Base-by-base conservation (phyloP, 2,797 vertebrate species). In the Rachycentron canadum region DNA sequence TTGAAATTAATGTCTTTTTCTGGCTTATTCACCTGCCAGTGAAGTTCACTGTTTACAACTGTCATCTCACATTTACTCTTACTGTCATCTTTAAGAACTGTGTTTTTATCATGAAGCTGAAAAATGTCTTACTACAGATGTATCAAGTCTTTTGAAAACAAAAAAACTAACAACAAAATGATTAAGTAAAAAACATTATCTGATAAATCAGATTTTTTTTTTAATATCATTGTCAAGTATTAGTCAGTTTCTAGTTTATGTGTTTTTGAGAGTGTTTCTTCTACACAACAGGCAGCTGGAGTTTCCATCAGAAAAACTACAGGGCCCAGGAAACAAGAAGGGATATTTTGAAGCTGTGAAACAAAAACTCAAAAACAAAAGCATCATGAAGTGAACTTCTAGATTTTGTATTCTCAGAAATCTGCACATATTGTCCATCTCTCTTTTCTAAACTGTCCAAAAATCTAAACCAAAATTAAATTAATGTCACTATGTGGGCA, bases 201-300 rank as follows among this genome's bases (percentile, higher is more conserved):
- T 17, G 9, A 26, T 36, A 34, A n/a, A n/a, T 53, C 0, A n/a
- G 5, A n/a, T 26, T 66, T 40, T 21, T 58, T n/a, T 43, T 63
- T 52, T 59, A 60, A 19, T 58, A 34, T 53, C 5, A 0, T 34
- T 16, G 36, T 30, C 2, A 5, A 50, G 49, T 40, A 19, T 72
- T 0, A 26, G 57, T 63, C 11, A 6, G 1, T 60, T 6, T 58
- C 2, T 43, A 16, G 45, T 23, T 5, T 53, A 26, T 36, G 41
- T 14, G 2, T 78, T 78, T 21, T 79, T 69, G 73, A 75, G 49
- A 69, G n/a, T 47, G 57, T 69, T 79, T 79, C 63, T 53, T 77
- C 34, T 38, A 3, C 7, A 32, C 58, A 63, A 7, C 16, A 38
- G 50, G 26, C 59, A 72, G 62, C 41, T 69, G 69, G 47, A 19